Evolutionary conservation across 2,113 vertebrate genomes (phyloP).

Genomic region (Gorilla gorilla): DNA sequence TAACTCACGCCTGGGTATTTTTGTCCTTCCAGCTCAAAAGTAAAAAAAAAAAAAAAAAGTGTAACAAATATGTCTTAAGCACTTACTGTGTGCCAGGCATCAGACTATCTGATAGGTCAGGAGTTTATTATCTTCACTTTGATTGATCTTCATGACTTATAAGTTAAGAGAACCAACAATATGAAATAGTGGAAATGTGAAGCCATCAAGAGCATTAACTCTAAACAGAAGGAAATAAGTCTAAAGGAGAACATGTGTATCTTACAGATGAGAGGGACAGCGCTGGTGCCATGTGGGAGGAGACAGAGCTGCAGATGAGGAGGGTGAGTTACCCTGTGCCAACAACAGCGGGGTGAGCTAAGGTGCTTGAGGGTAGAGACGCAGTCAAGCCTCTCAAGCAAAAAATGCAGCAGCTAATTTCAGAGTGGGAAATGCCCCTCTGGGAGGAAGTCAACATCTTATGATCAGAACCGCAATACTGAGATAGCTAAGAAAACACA

Average conservation of each 20-base stretch:
- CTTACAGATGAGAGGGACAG: background rate
- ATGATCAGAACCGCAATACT: background rate
- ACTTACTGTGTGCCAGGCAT: background rate
- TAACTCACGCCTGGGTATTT: background rate
- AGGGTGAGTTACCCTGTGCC: accelerated
- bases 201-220: background rate
- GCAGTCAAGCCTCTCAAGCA: background rate
- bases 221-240: background rate
- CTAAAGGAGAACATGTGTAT: background rate
- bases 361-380: background rate
- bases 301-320: background rate
- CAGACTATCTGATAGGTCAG: background rate
- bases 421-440: background rate
- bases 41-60: background rate
- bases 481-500: background rate
- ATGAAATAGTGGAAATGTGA: background rate
- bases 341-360: background rate
- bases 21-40: background rate
- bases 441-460: background rate
- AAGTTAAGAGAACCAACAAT: background rate
- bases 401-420: background rate
- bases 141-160: background rate
- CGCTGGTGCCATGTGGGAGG: background rate
- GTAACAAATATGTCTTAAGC: background rate
- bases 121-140: background rate